These are phyloP conservation scores for Oryzias woworae DNA, from an alignment of 2,113 vertebrate species.

Conservation along the genomic window DNA sequence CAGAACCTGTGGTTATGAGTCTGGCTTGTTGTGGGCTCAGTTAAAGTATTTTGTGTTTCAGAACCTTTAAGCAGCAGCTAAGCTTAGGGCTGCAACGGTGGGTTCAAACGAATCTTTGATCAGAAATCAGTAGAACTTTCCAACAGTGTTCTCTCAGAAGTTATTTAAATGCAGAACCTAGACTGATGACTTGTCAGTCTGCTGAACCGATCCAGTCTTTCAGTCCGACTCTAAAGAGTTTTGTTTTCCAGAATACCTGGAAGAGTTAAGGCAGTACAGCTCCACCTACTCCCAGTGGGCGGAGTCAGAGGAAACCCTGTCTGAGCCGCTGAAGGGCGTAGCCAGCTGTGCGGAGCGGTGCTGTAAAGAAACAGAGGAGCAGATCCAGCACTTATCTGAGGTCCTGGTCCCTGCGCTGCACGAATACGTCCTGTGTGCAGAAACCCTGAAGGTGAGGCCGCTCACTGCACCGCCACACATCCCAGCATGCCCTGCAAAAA, in stretches of 20 bases:
- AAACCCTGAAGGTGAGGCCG: constrained; percentile 87
- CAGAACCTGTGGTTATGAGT: no score
- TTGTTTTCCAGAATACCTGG: constrained; percentile 81
- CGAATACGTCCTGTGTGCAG: constrained; percentile 90
- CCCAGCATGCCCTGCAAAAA: background rate
- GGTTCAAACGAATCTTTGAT: no score
- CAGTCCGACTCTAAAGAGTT: background rate
- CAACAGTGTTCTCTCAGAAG: no score
- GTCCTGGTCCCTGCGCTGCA: constrained; percentile 84
- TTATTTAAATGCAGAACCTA: no score
- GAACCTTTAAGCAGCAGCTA: no score
- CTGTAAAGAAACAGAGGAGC: constrained; percentile 80
- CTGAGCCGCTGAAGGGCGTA: constrained; percentile 80
- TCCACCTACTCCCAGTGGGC: constrained; percentile 88
- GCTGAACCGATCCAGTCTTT: background rate
- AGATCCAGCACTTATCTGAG: constrained; percentile 79
- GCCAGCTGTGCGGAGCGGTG: constrained; percentile 84
- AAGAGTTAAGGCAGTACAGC: constrained; percentile 86
- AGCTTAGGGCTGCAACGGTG: no score
- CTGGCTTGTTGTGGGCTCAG: no score
- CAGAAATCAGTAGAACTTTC: no score
- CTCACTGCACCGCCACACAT: background rate
- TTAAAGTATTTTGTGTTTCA: no score
- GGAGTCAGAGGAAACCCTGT: constrained; percentile 81
- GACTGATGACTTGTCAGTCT: no score